Conservation (phyloP, 2,888 invertebrate genomes). For the Melanophora roralis region DNA sequence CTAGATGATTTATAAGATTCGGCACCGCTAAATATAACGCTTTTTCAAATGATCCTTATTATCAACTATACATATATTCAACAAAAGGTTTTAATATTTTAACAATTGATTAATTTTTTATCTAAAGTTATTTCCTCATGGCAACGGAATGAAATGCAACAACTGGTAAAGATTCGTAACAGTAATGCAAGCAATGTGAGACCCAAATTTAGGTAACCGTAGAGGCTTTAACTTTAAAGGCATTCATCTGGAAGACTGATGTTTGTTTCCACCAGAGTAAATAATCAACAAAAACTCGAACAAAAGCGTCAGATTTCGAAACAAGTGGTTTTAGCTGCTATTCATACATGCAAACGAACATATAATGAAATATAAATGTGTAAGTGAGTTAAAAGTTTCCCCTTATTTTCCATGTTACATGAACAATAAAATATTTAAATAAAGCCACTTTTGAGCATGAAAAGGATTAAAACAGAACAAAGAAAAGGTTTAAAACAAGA, state of each 20-base stretch:
- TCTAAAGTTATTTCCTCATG: too few species aligned
- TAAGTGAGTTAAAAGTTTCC: neutral
- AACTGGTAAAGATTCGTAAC: too few species aligned
- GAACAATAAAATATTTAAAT: conserved; percentile 59
- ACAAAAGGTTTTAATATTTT: too few species aligned
- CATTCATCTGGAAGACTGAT: conserved; percentile 62
- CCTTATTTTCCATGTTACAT: conserved; percentile 25
- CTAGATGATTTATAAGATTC: too few species aligned
- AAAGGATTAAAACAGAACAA: conserved; percentile 46
- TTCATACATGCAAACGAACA: too few species aligned
- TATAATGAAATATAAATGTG: too few species aligned
- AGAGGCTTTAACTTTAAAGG: conserved; percentile 56
- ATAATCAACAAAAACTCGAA: neutral
- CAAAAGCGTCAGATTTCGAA: neutral
- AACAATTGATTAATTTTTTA: too few species aligned
- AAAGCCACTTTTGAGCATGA: conserved; percentile 49
- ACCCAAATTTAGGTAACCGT: conserved; percentile 58
- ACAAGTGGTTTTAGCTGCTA: neutral
- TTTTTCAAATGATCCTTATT: too few species aligned
- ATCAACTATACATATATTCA: too few species aligned
- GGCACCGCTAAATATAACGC: too few species aligned
- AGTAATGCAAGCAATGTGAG: conserved; percentile 19
- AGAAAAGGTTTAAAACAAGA: neutral
- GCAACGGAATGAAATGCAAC: too few species aligned
- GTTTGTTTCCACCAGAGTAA: conserved; percentile 42